These are phyloP conservation scores for Phenganax subtilis DNA, from an alignment of 92 coral and sea anemone species.

Conservation along the genomic window DNA sequence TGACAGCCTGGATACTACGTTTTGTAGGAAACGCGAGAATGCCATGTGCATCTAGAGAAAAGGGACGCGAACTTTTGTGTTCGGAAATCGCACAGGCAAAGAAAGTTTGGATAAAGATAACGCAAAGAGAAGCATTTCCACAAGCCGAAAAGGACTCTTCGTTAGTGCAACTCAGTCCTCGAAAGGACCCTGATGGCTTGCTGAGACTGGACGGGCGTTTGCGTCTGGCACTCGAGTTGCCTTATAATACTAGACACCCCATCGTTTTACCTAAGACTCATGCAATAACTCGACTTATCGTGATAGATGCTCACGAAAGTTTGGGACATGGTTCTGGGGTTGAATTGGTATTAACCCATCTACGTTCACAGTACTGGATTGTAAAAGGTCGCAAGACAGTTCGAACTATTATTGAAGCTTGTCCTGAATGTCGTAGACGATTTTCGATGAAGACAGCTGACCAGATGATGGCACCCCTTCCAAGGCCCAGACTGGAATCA, in stretches of 20 bases:
- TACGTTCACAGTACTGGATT: conserved; percentile 38
- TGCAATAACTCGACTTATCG: conserved; percentile 39
- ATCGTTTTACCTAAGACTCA: conserved; percentile 32
- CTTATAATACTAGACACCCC: conserved; percentile 26
- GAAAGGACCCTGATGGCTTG: conserved; percentile 28
- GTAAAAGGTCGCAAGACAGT: conserved; percentile 46
- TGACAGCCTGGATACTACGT: background rate
- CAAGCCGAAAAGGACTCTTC: conserved; percentile 28
- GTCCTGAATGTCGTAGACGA: conserved; percentile 44
- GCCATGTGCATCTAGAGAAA: background rate
- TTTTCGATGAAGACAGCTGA: conserved; percentile 37
- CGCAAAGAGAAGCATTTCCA: conserved; percentile 35
- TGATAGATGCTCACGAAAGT: conserved; percentile 36
- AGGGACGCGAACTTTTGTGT: background rate
- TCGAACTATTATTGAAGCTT: conserved; percentile 31
- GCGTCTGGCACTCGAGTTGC: conserved; percentile 40
- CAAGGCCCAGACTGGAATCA: conserved; percentile 39
- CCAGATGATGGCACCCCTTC: conserved; percentile 56
- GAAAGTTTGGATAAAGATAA: conserved; percentile 16
- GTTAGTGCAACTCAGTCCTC: conserved; percentile 14
- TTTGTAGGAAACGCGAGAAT: background rate
- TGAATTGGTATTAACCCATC: conserved; percentile 38
- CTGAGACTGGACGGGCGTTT: conserved; percentile 41
- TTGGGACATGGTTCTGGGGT: conserved; percentile 55
- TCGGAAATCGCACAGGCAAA: conserved; percentile 27